Evolutionary conservation across 2,888 invertebrate species (phyloP), one percentile per base, ranked within the genome.

Genomic region (Sesia bembeciformis): DNA sequence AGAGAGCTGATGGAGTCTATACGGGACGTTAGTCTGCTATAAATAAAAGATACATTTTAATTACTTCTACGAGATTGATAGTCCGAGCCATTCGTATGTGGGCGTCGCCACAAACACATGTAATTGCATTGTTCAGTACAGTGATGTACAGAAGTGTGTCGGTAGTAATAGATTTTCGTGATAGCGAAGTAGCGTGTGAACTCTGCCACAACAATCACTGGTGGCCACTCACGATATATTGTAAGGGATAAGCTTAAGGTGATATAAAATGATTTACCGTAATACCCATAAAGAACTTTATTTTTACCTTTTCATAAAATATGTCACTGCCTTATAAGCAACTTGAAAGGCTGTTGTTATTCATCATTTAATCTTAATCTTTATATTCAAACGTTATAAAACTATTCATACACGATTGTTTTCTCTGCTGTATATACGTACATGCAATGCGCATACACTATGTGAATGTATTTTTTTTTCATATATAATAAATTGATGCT

Each of bases 81-180:
- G 23, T 23, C 46, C 46, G 23, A n/a, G 23, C 46, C 23, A 46
- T 46, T 46, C 46, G 46, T 46, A 46, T 46, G 46, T 46, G 46
- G 46, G 46, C 46, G 46, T 46, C 46, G 46, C 23, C 23, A 46
- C 46, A 46, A 46, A 46, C 46, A 3, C 46, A 46, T 46, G 46
- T 8, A 46, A 46, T 46, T 46, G 46, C 46, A 46, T 46, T 46
- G 46, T 46, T 46, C 46, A 46, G 46, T 46, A 46, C 46, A 46
- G n/a, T 46, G 77, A 78, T 74, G 70, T 78, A 79, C 78, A 79
- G 76, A 80, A 78, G 71, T 80, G 70, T 77, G 79, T 75, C 78
- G 78, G 74, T 72, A 69, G 79, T 78, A 78, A 76, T 76, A 75
- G 73, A 69, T 62, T 66, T 73, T 75, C 77, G 76, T 79, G 78